Conservation (phyloP, 2,888 invertebrate genomes). For the Aphodius sticticus region DNA sequence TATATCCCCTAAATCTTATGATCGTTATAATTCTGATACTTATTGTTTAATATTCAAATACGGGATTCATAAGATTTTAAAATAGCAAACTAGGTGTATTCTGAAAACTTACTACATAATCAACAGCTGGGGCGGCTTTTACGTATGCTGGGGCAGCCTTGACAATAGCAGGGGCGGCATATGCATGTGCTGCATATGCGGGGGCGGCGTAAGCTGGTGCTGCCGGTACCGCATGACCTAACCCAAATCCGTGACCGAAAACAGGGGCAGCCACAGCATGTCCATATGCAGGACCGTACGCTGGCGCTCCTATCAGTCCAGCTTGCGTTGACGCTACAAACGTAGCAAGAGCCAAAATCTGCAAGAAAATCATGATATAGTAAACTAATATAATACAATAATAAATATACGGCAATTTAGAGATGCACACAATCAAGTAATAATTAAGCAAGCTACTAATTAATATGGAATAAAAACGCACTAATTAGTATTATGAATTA, state of each 20-base stretch:
- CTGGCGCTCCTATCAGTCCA: constrained; percentile 56
- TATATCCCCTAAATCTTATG: no score
- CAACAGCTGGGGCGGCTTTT: constrained; percentile 51
- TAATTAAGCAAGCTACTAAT: no score
- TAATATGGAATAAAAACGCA: no score
- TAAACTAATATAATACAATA: no score
- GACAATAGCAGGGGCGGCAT: constrained; percentile 45
- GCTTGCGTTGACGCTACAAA: constrained; percentile 60
- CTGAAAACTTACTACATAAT: constrained; percentile 49
- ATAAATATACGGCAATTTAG: no score
- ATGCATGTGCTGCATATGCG: constrained; percentile 40
- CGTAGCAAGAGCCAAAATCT: constrained; percentile 56
- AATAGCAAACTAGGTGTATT: constrained; percentile 7
- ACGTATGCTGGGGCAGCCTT: constrained; percentile 46
- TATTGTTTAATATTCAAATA: no score
- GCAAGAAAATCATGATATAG: constrained; percentile 21
- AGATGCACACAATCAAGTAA: no score
- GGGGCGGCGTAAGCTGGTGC: constrained; percentile 36
- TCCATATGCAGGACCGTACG: constrained; percentile 27
- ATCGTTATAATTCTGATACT: no score
- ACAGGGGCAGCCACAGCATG: constrained; percentile 30
- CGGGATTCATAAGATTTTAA: background rate
- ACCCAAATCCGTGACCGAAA: constrained; percentile 31
- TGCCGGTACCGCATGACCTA: constrained; percentile 29
- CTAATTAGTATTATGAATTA: no score